Percentiles rank a stretch among this genome's conserved stretches.
phyloP scores from a whole-genome alignment of 2,888 invertebrate species.

The Drosophila diplacantha region DNA sequence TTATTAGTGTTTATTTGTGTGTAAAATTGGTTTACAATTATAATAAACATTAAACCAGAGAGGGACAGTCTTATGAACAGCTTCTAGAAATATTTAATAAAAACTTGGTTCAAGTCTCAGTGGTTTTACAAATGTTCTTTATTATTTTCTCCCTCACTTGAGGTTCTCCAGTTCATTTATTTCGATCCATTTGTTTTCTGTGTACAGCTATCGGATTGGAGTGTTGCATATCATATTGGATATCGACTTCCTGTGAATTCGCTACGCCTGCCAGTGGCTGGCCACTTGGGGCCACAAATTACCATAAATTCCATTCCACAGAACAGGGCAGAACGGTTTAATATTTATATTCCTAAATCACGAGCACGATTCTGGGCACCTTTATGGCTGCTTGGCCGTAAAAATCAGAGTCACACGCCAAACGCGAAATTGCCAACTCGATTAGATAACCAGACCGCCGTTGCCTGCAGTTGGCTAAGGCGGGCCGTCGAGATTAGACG shows the following conservation, averaged over 20 bases:
- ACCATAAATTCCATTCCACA: slow-evolving; percentile 38
- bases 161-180: neutral
- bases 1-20: neutral
- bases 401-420: slow-evolving; percentile 37
- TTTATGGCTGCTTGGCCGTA: slow-evolving; percentile 20
- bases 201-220: neutral
- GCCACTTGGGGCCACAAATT: slow-evolving; percentile 31
- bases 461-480: slow-evolving; percentile 18
- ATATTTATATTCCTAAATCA: slow-evolving; percentile 35
- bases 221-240: slow-evolving; percentile 6
- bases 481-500: slow-evolving; percentile 16
- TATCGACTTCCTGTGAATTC: slow-evolving; percentile 35
- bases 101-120: neutral
- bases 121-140: neutral
- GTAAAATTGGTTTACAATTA: neutral
- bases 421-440: slow-evolving; percentile 12
- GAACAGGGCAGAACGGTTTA: slow-evolving; percentile 14
- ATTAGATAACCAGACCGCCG: slow-evolving; percentile 26
- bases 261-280: slow-evolving; percentile 18
- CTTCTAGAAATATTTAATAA: neutral
- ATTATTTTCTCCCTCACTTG: neutral
- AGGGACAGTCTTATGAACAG: neutral
- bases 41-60: neutral
- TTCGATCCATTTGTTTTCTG: slow-evolving; percentile 1
- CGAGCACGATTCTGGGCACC: slow-evolving; percentile 33